Conservation (phyloP, 2,113 vertebrate genomes). For the Rhinoptilus africanus region DNA sequence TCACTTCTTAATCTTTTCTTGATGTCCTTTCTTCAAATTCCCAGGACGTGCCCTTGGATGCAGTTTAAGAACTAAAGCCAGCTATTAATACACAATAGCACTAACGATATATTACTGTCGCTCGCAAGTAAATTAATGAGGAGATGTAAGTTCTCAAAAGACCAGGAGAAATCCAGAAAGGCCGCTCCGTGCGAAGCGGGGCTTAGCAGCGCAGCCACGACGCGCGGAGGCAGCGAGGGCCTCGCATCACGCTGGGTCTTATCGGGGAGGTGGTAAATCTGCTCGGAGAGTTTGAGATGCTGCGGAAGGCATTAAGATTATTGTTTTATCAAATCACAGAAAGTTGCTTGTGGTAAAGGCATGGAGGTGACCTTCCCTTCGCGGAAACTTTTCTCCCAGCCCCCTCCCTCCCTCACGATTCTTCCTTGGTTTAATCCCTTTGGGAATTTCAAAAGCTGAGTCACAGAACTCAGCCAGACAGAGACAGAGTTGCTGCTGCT, state of each 20-base stretch:
- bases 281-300: neutral
- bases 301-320: neutral
- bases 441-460: neutral
- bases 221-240: neutral
- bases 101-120: neutral
- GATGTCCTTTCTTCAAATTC: neutral
- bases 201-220: neutral
- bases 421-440: neutral
- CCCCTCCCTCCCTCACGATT: neutral
- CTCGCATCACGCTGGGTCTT: neutral
- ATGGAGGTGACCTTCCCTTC: neutral
- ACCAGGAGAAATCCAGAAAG: neutral
- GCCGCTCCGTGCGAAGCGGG: neutral
- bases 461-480: neutral
- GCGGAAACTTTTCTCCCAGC: neutral
- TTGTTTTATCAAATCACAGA: neutral
- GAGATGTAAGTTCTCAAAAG: neutral
- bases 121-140: neutral
- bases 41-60: neutral
- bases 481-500: neutral
- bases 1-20: neutral
- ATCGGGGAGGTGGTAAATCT: neutral
- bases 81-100: neutral
- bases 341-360: neutral
- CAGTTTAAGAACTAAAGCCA: neutral